A percentile compares a stretch with the other conserved stretches of the same genome.
These are phyloP conservation scores for Diplolepis rosae DNA, from an alignment of 2,888 invertebrate genomes.

Conservation along the genomic window DNA sequence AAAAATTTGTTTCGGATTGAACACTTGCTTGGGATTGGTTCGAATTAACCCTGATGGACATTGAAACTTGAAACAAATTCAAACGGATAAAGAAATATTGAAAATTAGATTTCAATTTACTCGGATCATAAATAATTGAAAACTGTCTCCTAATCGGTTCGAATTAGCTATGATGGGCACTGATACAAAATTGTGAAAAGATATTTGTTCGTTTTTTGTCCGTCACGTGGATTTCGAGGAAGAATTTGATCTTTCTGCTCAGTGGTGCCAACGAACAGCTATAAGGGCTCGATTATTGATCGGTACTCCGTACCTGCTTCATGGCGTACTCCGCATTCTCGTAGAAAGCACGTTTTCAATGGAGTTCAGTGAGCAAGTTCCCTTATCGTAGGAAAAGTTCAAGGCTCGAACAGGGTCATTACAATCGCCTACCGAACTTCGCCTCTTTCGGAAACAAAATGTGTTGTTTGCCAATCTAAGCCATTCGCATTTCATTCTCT, in stretches of 20 bases:
- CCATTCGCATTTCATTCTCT: conserved; percentile 34
- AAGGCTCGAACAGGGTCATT: conserved; percentile 71
- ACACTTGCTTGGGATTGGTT: too few species aligned
- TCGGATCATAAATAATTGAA: too few species aligned
- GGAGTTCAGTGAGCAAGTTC: conserved; percentile 48
- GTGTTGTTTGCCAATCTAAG: conserved; percentile 59
- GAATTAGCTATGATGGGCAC: too few species aligned
- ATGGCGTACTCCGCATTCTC: conserved; percentile 46
- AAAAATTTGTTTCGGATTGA: too few species aligned
- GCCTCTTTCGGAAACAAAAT: conserved; percentile 60
- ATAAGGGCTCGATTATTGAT: conserved; percentile 60
- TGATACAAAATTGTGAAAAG: conserved; percentile 24
- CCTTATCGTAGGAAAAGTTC: conserved; percentile 72
- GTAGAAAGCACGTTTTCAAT: conserved; percentile 48
- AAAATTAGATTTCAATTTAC: too few species aligned
- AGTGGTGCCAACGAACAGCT: conserved; percentile 52
- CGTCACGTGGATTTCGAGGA: conserved; percentile 12
- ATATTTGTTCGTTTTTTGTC: conserved; percentile 23
- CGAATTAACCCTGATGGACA: too few species aligned
- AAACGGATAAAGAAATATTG: too few species aligned
- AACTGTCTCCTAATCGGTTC: too few species aligned
- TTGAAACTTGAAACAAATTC: too few species aligned
- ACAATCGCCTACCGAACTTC: conserved; percentile 69
- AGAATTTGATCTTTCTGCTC: conserved; percentile 39
- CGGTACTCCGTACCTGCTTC: conserved; percentile 53